Base-by-base conservation (phyloP, 2,888 invertebrate genomes). In the Ormyrus rosae region DNA sequence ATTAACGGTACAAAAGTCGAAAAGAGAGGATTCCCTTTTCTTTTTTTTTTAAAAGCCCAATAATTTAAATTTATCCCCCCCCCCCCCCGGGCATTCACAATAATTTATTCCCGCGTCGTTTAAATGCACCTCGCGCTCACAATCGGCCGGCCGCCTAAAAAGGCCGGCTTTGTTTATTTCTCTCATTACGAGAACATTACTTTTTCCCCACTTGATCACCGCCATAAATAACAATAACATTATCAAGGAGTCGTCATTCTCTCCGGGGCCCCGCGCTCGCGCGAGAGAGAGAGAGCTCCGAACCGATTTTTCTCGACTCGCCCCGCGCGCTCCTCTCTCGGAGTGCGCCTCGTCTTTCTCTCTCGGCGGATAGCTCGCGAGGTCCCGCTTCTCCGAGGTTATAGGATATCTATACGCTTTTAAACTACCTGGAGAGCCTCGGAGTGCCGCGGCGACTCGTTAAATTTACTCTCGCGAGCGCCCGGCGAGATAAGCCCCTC, bases 191-290 rank as follows among this genome's bases (percentile, higher is more conserved):
- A 53, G 67, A 58, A 56, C 78, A 65, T 78, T 63, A 70, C 77
- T 69, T 70, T 76, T 77, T 64, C 68, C 61, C 75, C 58, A 50
- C 34, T 73, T 78, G 81, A 81, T 81, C 74, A 74, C 78, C 74
- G 50, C 19, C 70, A 78, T 81, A 81, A 78, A 81, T 81, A 78
- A 75, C 81, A 78, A 78, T 81, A 81, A 81, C 56, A 81, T 78
- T 81, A 81, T 81, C 77, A 78, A 71, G 48, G 74, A 50, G 60
- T 75, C 74, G 46, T 75, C 79, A 61, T 53, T 56, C 64, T 64
- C 65, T 45, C n/a, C 51, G 11, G 3, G 6, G 11, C 9, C 4
- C 34, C 34, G 34, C 34, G 34, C 34, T 3, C 3, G 34, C 2
- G 34, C 0, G 34, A 34, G 34, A 34, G 34, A 34, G 34, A 34